Base-by-base conservation (phyloP, 2,797 vertebrate genomes). In the Micrastur ruficollis region DNA sequence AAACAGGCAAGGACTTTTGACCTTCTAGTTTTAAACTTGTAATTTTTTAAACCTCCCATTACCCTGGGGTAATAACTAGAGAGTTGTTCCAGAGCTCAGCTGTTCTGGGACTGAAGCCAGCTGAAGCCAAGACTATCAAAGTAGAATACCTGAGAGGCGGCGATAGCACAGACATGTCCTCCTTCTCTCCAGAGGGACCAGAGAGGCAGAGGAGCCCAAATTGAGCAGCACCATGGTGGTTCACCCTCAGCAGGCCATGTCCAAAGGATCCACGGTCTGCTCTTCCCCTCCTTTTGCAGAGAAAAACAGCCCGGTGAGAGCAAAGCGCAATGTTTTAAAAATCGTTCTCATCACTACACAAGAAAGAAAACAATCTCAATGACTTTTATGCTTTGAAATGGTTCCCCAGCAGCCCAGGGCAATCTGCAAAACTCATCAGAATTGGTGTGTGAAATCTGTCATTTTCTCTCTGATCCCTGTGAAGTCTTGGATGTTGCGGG, bases 361-460 rank as follows among this genome's bases (percentile, higher is more conserved):
- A 86, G 78, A 87, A 87, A 91, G 52, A 40, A 88, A 94, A 88
- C 70, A 66, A 82, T 78, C 73, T 86, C 90, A 86, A 52, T 81
- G 71, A 81, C 59, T 95, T 86, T 11, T 72, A 29, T 0, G 20
- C 86, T 91, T 95, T 88, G 89, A 94, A 92, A 95, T 66, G 31
- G 59, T 53, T 89, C 78, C 68, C 66, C 78, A 59, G 75, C 52
- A 93, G 94, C 89, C 86, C 83, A 78, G 75, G 88, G 90, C 74
- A 2, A 82, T 74, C 83, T 95, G 67, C 81, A 92, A 81, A 85
- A 81, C 93, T 94, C 61, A 85, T 93, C 81, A 89, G 61, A 87
- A 75, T 22, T 12, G 38, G 42, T 87, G 63, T 85, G 65, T 93
- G 90, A 82, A 96, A 94, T 81, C 36, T 62, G 49, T 70, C 78